These are phyloP conservation scores for Leptodactylus fallax DNA, from an alignment of 2,797 vertebrate species.

Conservation along the genomic window DNA sequence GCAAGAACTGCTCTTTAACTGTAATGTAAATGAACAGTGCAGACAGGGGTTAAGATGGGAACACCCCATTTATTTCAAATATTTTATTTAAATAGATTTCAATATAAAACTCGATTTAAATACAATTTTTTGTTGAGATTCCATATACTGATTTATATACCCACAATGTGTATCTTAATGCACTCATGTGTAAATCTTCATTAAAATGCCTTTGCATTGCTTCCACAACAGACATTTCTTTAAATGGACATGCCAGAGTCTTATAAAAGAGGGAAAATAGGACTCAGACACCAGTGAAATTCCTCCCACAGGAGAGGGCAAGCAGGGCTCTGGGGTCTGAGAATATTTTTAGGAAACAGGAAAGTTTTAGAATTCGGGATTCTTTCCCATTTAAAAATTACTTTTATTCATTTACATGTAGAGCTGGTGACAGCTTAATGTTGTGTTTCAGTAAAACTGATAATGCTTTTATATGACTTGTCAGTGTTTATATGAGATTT, in stretches of 20 bases:
- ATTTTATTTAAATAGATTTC: too few relatives aligned
- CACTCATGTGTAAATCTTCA: not conserved
- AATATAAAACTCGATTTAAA: too few relatives aligned
- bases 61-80: too few relatives aligned
- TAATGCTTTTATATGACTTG: not conserved
- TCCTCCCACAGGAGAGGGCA: slow-evolving; percentile 44
- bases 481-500: not conserved
- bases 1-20: too few relatives aligned
- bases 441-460: slow-evolving; percentile 9
- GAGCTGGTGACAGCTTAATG: slow-evolving; percentile 52
- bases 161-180: not conserved
- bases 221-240: slow-evolving; percentile 19
- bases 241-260: slow-evolving; percentile 26
- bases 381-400: slow-evolving; percentile 45
- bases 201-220: not conserved
- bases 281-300: not conserved
- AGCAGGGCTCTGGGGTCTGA: slow-evolving; percentile 43
- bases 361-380: slow-evolving; percentile 9
- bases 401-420: slow-evolving; percentile 2
- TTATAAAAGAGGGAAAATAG: not conserved
- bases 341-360: not conserved
- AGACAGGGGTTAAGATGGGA: too few relatives aligned
- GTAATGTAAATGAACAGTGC: too few relatives aligned
- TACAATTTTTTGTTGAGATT: too few relatives aligned
- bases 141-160: not conserved